A percentile compares a stretch with the other conserved stretches of the same genome.
phyloP scores from a whole-genome alignment of 2,888 invertebrate species.

The Aquatica leii region DNA sequence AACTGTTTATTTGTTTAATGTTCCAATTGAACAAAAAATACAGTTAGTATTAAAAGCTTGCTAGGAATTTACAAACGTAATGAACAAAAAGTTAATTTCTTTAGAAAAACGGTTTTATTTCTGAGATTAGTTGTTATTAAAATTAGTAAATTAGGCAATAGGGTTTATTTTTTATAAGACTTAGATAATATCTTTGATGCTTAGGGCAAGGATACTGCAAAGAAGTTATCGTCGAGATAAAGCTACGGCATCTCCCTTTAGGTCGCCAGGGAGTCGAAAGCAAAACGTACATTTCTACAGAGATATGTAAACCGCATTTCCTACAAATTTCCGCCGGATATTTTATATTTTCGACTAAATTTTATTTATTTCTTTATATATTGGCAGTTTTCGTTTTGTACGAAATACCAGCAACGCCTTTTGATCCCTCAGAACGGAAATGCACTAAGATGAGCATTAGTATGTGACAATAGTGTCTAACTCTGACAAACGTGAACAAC shows the following conservation, averaged over 20 bases:
- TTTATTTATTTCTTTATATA: constrained; percentile 44
- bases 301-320: constrained; percentile 52
- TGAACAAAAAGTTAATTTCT: too few species aligned
- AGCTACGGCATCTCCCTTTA: constrained; percentile 31
- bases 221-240: constrained; percentile 35
- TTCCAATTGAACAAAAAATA: too few species aligned
- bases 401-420: constrained; percentile 39
- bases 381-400: constrained; percentile 47
- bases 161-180: background rate
- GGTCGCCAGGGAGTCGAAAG: constrained; percentile 41
- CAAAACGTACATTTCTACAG: constrained; percentile 35
- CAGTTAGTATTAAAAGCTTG: too few species aligned
- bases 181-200: constrained; percentile 25
- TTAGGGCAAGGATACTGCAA: constrained; percentile 27
- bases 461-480: constrained; percentile 54
- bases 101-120: too few species aligned
- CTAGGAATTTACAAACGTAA: too few species aligned
- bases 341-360: constrained; percentile 50
- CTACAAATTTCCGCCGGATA: constrained; percentile 52
- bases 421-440: constrained; percentile 39
- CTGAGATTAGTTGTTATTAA: too few species aligned
- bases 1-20: too few species aligned
- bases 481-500: constrained; percentile 57
- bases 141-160: too few species aligned
- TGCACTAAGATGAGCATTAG: constrained; percentile 50